Conservation (phyloP, 2,113 vertebrate genomes). For the Boulengerochromis microlepis region DNA sequence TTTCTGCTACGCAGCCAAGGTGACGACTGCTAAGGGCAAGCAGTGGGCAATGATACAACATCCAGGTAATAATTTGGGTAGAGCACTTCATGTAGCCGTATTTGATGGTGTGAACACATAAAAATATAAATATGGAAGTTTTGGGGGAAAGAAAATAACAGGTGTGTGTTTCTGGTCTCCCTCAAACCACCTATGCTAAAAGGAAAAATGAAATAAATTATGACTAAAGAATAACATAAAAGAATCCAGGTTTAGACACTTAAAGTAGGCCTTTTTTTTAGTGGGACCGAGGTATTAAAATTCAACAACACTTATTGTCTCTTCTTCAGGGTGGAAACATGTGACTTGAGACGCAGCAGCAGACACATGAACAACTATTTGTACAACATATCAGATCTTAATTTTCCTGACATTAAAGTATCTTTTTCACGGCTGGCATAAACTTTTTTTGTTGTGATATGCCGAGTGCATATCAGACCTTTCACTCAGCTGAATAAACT, state of each 20-base stretch:
- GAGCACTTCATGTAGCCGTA: background rate
- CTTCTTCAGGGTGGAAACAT: background rate
- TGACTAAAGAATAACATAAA: background rate
- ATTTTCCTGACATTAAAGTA: background rate
- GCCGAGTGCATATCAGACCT: background rate
- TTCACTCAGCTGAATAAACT: background rate
- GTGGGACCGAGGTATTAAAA: background rate
- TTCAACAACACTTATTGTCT: background rate
- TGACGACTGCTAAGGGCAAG: background rate
- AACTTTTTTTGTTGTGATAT: background rate
- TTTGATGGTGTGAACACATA: background rate
- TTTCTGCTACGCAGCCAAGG: background rate
- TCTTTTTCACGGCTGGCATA: background rate
- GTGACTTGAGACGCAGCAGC: background rate
- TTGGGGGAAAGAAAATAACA: background rate
- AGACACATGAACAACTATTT: background rate
- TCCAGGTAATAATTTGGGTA: background rate
- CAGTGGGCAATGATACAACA: background rate
- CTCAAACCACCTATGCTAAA: background rate
- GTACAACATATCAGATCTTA: background rate
- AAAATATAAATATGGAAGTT: background rate
- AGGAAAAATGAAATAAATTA: background rate
- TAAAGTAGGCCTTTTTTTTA: background rate
- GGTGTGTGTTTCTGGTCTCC: background rate
- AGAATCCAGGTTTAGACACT: background rate